Conservation (phyloP, 2,113 vertebrate genomes). For the Rhinoptilus africanus region DNA sequence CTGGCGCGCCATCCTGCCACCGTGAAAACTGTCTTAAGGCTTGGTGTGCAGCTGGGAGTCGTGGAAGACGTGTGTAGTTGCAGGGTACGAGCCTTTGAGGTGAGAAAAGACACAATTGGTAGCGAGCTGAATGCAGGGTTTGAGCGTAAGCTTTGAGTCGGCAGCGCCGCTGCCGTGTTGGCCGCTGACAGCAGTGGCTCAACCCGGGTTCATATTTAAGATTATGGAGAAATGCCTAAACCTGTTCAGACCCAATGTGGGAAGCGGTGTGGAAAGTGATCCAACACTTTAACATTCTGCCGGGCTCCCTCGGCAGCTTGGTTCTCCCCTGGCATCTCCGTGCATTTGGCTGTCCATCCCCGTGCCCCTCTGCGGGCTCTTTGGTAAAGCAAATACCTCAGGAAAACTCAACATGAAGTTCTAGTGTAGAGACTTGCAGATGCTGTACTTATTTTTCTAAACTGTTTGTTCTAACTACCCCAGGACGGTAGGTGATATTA, state of each 20-base stretch:
- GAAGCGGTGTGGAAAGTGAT: not conserved
- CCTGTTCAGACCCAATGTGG: not conserved
- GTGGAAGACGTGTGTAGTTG: not conserved
- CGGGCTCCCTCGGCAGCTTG: not conserved
- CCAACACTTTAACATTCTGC: not conserved
- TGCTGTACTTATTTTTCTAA: slow-evolving; percentile 57
- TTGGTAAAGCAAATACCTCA: slow-evolving; percentile 60
- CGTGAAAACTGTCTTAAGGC: not conserved
- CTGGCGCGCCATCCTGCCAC: not conserved
- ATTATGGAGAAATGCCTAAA: not conserved
- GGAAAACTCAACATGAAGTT: slow-evolving; percentile 61
- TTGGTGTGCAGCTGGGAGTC: not conserved
- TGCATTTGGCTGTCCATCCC: not conserved
- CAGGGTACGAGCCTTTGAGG: not conserved
- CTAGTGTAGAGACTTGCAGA: slow-evolving; percentile 54
- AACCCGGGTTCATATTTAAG: not conserved
- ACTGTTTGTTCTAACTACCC: not conserved
- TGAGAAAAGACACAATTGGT: fast-evolving
- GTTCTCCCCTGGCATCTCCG: not conserved
- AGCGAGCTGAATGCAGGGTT: not conserved
- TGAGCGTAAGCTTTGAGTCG: not conserved
- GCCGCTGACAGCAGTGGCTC: not conserved
- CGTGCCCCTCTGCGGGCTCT: not conserved
- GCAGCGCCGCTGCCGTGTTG: not conserved
- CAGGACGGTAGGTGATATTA: not conserved